Evolutionary conservation across 1,140 invertebrate genomes (phyloP), one percentile per base, ranked within the genome.

Genomic region (Microplitis mediator): DNA sequence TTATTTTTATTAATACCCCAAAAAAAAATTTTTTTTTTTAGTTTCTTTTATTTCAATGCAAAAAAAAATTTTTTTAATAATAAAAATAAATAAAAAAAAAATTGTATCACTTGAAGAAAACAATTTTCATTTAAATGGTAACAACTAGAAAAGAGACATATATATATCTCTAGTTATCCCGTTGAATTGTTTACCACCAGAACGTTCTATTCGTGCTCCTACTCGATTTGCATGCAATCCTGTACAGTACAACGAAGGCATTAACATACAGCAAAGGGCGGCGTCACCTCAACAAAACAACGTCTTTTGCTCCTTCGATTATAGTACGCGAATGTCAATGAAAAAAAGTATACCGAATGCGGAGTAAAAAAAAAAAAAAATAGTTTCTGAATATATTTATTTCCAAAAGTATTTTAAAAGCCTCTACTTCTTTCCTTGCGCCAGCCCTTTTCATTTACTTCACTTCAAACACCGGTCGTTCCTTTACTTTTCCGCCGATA

Each of bases 221-320:
- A 31, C n/a, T 13, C 61, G 61, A 72, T 64, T 66, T 69, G 60
- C 62, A 45, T 69, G 67, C 68, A 74, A 62, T 34, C 63, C 69
- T 54, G 58, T 31, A 16, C n/a, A n/a, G n/a, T 13, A 54, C 11
- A 54, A 14, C 16, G 64, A 35, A 65, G 39, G 62, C 52, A 74
- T 74, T 74, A 74, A 66, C 72, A 74, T 74, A 74, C 52, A 62
- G 14, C 50, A 64, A 67, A 67, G 50, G 23, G 50, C 23, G 11
- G 62, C 34, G 31, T 62, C 32, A 16, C 23, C 50, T 23, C 34
- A 51, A 23, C 32, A 54, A 11, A 45, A 45, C 39, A 67, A 39
- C 50, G 45, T 8, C 39, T 45, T 45, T 45, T 45, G 8, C 39
- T 45, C 39, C 8, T 11, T 45, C 39, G 5, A 45, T 45, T 45